These are phyloP conservation scores for Mellilla xanthometata DNA, from an alignment of 2,888 invertebrate genomes.

Conservation along the genomic window DNA sequence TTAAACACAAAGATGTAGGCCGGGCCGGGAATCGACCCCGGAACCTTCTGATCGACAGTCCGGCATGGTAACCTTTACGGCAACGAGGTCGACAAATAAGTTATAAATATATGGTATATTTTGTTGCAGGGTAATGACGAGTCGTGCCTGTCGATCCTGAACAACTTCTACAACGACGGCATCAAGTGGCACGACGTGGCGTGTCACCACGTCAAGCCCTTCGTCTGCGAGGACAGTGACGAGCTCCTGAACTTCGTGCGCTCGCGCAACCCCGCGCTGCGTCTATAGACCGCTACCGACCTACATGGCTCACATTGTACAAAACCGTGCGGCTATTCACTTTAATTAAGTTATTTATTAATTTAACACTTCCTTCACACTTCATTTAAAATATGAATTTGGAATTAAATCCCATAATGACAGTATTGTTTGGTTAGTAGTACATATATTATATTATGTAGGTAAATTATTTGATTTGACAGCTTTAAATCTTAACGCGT, in stretches of 20 bases:
- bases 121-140: slow-evolving; percentile 91
- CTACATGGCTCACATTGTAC: slow-evolving; percentile 75
- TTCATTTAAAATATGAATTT: background rate
- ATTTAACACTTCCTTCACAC: slow-evolving; percentile 28
- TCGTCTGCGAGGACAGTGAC: slow-evolving; percentile 96
- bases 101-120: background rate
- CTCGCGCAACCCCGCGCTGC: slow-evolving; percentile 93
- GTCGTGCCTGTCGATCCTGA: slow-evolving; percentile 93
- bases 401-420: too few species aligned
- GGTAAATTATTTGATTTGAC: too few species aligned
- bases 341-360: slow-evolving; percentile 76
- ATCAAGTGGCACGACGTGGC: slow-evolving; percentile 94
- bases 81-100: background rate
- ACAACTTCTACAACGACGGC: slow-evolving; percentile 95
- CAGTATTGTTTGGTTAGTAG: too few species aligned
- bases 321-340: slow-evolving; percentile 67
- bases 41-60: too few species aligned
- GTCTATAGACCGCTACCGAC: slow-evolving; percentile 83
- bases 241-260: slow-evolving; percentile 95
- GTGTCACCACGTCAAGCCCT: slow-evolving; percentile 92
- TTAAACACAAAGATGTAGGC: too few species aligned
- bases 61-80: too few species aligned
- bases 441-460: too few species aligned
- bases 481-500: too few species aligned
- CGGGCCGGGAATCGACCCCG: too few species aligned